Percentiles rank a stretch among this genome's conserved stretches.
Conservation (phyloP, 64 coral and sea anemone genomes). For the Dendronephthya gigantea region DNA sequence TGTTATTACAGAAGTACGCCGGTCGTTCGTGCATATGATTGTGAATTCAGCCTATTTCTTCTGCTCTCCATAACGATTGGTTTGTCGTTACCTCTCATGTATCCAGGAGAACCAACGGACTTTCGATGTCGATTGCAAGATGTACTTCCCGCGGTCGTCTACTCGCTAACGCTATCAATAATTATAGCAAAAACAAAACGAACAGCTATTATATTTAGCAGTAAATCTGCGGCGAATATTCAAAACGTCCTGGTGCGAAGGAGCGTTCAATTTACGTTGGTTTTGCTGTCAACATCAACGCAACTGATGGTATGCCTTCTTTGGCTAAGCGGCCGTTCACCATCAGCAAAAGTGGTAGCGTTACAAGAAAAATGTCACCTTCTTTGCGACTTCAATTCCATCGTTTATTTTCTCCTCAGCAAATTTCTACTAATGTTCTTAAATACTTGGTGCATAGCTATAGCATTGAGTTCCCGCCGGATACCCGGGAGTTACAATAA, state of each 20-base stretch:
- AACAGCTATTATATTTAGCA: not conserved
- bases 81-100: not conserved
- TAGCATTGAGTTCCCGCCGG: not conserved
- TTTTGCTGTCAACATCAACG: not conserved
- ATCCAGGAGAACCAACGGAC: not conserved
- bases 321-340: not conserved
- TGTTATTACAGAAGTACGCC: not conserved
- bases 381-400: not conserved
- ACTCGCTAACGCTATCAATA: not conserved
- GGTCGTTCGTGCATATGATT: not conserved
- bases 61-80: not conserved
- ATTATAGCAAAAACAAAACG: not conserved
- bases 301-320: not conserved
- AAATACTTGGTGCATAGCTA: not conserved
- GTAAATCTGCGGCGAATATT: not conserved
- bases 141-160: not conserved
- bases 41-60: not conserved
- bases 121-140: not conserved
- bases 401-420: not conserved
- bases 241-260: not conserved
- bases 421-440: not conserved
- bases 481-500: not conserved
- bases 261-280: not conserved
- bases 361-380: not conserved
- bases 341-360: not conserved